phyloP scores from a whole-genome alignment of 2,888 invertebrate species.

The Erynnis tages region DNA sequence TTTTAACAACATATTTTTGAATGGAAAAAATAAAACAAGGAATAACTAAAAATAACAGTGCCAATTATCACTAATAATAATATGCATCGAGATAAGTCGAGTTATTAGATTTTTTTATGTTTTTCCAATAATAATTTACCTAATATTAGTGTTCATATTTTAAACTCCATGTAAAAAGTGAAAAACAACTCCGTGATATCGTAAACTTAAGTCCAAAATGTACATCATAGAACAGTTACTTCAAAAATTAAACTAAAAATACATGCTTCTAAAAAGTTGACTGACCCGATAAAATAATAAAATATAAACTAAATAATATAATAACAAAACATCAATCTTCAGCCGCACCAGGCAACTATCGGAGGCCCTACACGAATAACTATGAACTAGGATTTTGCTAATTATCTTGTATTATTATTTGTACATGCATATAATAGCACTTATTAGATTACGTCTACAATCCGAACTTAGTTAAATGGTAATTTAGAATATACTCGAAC shows the following conservation, averaged over 20 bases:
- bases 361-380: constrained; percentile 45
- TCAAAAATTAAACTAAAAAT: constrained; percentile 59
- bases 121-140: constrained; percentile 26
- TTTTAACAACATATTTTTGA: constrained; percentile 67
- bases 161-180: constrained; percentile 31
- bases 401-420: constrained; percentile 60
- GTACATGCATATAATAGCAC: constrained; percentile 75
- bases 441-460: constrained; percentile 58
- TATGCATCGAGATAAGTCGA: constrained; percentile 37
- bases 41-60: constrained; percentile 76
- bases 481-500: constrained; percentile 60
- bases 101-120: constrained; percentile 12
- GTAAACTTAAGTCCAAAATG: constrained; percentile 41
- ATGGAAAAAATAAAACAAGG: constrained; percentile 61
- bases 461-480: constrained; percentile 60
- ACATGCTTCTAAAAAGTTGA: constrained; percentile 61
- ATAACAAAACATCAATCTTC: constrained; percentile 62
- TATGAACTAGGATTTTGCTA: constrained; percentile 70
- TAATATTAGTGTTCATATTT: constrained; percentile 19
- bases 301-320: constrained; percentile 65
- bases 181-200: constrained; percentile 29
- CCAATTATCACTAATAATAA: constrained; percentile 63
- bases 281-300: constrained; percentile 69
- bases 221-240: constrained; percentile 53
- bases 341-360: constrained; percentile 51